Evolutionary conservation across 2,113 vertebrate species (phyloP), one percentile per base, ranked within the genome.

Genomic region (Callocephalon fimbriatum): DNA sequence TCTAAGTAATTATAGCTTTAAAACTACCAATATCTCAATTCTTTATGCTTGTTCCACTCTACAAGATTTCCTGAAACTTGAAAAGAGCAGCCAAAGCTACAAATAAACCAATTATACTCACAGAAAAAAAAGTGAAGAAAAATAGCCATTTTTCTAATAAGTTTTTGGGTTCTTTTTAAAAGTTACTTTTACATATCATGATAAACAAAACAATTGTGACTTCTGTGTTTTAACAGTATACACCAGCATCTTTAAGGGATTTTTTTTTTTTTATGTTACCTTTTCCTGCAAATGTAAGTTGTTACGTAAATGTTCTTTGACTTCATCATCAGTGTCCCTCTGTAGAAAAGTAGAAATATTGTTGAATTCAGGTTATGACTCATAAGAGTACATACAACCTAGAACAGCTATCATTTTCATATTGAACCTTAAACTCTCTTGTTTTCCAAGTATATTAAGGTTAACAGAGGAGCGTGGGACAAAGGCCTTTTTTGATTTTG

Each of bases 301-400:
- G 88, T 98, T 99, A 38, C 98, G 97, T 79, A 99, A 97, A 61
- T 99, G 99, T 42, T 99, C 99, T 97, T 99, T 99, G 81, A 99
- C 99, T 96, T 99, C 99, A 37, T 99, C 99, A 71, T 99, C 99
- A 25, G 99, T 99, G 92, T 99, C 99, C 97, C 97, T 99, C 99
- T 99, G 97, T 94, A 86, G 79, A 98, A 96, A 95, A 44, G 90
- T 6, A 96, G 3, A 95, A 90, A 5, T 66, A 31, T 71, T 87
- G 91, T 58, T 81, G 56, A 94, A 6, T 71, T 77, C 26, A 58
- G 38, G 48, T 44, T 74, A 38, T 59, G 7, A 76, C 56, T 79
- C 21, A 32, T 63, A 73, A 54, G 35, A 95, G 48, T 23, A 47
- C 16, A 18, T 58, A 48, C 12, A 65, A 44, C 21, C 72, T 5